Evolutionary conservation across 2,113 vertebrate genomes (phyloP).

Genomic region (Leptocoma aspasia): DNA sequence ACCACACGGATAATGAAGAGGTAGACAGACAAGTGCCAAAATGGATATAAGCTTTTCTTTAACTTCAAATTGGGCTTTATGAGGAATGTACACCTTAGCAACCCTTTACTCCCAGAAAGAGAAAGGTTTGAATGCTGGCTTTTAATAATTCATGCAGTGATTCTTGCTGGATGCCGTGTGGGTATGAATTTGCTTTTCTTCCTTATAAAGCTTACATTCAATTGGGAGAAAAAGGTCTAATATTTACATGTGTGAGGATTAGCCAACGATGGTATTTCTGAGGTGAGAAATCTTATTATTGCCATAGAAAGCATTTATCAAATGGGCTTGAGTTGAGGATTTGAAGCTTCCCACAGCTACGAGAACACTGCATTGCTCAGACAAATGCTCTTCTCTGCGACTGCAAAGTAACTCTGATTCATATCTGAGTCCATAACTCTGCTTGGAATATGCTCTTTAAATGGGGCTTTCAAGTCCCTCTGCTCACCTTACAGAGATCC

Average conservation of each 20-base stretch:
- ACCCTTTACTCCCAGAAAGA: not conserved
- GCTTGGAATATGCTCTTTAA: not conserved
- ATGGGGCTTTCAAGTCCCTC: not conserved
- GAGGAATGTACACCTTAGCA: not conserved
- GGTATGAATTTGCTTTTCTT: slow-evolving; percentile 29
- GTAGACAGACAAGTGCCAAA: not conserved
- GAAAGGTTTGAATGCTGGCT: not conserved
- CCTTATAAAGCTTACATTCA: slow-evolving; percentile 5
- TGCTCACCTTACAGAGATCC: not conserved
- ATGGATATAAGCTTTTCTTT: not conserved
- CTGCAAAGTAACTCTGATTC: not conserved
- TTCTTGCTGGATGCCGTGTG: not conserved
- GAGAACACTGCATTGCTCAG: not conserved
- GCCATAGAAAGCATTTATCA: not conserved
- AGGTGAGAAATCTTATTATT: slow-evolving; percentile 34
- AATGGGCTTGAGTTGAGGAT: not conserved
- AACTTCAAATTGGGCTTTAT: not conserved
- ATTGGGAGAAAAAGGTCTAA: slow-evolving; percentile 32
- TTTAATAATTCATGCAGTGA: slow-evolving; percentile 44
- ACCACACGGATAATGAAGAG: not conserved
- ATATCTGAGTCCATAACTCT: not conserved
- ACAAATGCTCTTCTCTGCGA: not conserved
- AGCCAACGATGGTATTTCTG: not conserved
- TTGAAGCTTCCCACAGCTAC: not conserved
- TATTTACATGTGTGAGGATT: slow-evolving; percentile 45